Evolutionary conservation across 1,140 invertebrate genomes (phyloP).

Genomic region (Scaptomyza montana): DNA sequence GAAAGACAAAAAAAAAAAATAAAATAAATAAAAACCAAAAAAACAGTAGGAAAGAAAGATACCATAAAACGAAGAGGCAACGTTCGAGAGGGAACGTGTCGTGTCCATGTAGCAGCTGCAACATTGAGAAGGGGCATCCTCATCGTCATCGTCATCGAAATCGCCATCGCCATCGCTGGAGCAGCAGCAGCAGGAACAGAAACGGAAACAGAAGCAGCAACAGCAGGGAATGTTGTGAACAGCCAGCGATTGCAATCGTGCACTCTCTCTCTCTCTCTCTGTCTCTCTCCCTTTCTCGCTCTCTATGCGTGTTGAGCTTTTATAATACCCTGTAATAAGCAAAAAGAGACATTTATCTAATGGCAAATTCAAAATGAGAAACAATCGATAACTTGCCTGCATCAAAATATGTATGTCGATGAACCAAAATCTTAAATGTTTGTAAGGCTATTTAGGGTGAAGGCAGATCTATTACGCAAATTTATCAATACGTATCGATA

Average conservation of each 20-base stretch:
- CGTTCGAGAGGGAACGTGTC: constrained; percentile 38
- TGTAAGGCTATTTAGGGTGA: too few species aligned
- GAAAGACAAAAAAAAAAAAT: constrained; percentile 3
- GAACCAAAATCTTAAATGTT: too few species aligned
- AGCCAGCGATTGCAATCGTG: constrained; percentile 71
- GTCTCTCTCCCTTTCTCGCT: not conserved
- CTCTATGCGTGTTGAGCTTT: constrained; percentile 11
- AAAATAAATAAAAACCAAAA: too few species aligned
- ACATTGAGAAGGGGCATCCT: constrained; percentile 17
- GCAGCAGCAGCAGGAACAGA: not conserved
- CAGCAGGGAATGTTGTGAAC: constrained; percentile 42
- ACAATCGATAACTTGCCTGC: too few species aligned
- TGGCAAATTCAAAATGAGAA: too few species aligned
- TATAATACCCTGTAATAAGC: not conserved
- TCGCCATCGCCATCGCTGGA: constrained; percentile 23
- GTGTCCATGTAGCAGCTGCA: constrained; percentile 52
- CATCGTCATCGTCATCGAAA: constrained; percentile 44
- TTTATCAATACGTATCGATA: too few species aligned
- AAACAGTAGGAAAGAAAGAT: constrained; percentile 6
- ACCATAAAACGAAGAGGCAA: constrained; percentile 1
- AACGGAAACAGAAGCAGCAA: not conserved
- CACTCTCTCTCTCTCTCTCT: constrained; percentile 5
- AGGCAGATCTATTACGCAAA: too few species aligned
- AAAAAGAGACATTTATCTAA: not conserved
- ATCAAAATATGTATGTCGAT: too few species aligned